phyloP scores from a whole-genome alignment of 2,113 vertebrate genomes.

The Octodon degus region DNA sequence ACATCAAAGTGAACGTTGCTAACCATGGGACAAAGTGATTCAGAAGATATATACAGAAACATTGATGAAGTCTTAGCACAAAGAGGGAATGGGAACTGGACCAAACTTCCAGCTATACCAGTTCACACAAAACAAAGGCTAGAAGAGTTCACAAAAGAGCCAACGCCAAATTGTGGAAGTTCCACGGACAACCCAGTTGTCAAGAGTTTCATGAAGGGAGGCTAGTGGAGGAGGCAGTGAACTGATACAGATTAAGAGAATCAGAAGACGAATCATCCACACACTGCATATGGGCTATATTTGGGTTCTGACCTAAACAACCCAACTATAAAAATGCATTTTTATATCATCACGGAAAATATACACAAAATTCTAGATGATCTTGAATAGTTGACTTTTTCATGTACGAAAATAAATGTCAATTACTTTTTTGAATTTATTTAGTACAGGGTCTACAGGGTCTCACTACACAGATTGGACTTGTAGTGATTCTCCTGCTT shows the following conservation, averaged over 20 bases:
- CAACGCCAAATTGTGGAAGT: not conserved
- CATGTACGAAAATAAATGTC: not conserved
- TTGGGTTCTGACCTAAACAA: constrained; percentile 6
- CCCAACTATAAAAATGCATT: not conserved
- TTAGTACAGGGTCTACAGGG: no score
- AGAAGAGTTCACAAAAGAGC: not conserved
- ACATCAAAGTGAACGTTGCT: not conserved
- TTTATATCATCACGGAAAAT: not conserved
- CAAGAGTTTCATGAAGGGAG: not conserved
- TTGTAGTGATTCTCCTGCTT: no score
- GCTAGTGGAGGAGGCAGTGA: not conserved
- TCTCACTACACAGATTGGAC: no score
- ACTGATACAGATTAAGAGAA: not conserved
- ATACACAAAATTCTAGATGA: constrained; percentile 16
- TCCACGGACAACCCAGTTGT: no score
- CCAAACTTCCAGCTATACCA: not conserved
- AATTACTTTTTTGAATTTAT: not conserved
- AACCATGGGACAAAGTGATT: not conserved
- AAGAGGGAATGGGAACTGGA: not conserved
- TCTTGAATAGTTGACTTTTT: constrained; percentile 37
- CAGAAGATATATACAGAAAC: not conserved
- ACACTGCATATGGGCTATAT: not conserved
- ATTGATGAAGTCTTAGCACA: not conserved
- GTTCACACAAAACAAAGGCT: not conserved
- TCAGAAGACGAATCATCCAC: not conserved